Conservation (phyloP, 2,888 invertebrate species). For the Drosophila mulleri region DNA sequence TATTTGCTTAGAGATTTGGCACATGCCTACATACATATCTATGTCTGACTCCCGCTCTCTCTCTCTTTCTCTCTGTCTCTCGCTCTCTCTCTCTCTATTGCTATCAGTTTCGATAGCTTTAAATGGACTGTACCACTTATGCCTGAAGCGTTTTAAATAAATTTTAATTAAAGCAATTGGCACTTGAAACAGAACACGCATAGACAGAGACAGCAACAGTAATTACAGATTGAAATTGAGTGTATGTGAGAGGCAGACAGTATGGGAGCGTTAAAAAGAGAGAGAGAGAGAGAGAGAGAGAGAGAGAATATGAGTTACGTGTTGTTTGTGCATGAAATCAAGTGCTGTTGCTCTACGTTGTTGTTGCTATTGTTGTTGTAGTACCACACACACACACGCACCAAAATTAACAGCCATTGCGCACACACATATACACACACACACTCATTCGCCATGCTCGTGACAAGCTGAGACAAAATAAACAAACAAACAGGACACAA, state of each 20-base stretch:
- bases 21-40: background rate
- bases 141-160: slow-evolving; percentile 71
- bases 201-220: slow-evolving; percentile 45
- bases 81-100: background rate
- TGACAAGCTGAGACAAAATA: slow-evolving; percentile 70
- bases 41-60: background rate
- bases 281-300: background rate
- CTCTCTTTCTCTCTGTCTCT: background rate
- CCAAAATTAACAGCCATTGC: slow-evolving; percentile 45
- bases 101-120: background rate
- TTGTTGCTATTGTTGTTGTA: slow-evolving; percentile 12
- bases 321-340: slow-evolving; percentile 78
- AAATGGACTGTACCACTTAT: slow-evolving; percentile 40
- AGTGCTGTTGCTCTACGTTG: slow-evolving; percentile 40
- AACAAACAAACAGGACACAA: slow-evolving; percentile 63
- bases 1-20: background rate
- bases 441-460: slow-evolving; percentile 27
- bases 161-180: slow-evolving; percentile 78
- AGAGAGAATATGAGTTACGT: slow-evolving; percentile 30
- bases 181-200: slow-evolving; percentile 74
- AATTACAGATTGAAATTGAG: slow-evolving; percentile 37
- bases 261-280: background rate
- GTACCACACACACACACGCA: slow-evolving; percentile 25
- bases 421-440: slow-evolving; percentile 23
- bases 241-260: slow-evolving; percentile 5